These are phyloP conservation scores for Antheraea yamamai DNA, from an alignment of 2,888 invertebrate genomes.

Conservation along the genomic window DNA sequence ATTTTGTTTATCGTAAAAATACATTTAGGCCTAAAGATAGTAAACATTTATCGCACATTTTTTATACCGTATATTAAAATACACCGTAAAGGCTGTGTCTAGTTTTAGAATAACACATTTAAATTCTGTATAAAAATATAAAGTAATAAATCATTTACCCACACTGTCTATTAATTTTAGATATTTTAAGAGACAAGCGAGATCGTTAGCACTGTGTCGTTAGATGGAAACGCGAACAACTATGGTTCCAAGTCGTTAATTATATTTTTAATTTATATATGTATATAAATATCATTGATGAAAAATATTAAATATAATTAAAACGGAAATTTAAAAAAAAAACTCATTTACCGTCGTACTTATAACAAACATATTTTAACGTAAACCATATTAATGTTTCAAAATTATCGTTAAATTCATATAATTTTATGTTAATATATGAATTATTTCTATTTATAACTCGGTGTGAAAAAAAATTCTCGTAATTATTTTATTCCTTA, in stretches of 20 bases:
- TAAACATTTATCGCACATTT: neutral
- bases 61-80: neutral
- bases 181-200: neutral
- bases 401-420: no score
- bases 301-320: neutral
- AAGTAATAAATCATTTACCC: neutral
- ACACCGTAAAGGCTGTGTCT: neutral
- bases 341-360: neutral
- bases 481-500: neutral
- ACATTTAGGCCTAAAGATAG: neutral
- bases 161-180: neutral
- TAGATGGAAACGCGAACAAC: neutral
- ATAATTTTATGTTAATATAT: neutral
- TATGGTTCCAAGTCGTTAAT: slow-evolving; percentile 3
- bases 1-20: neutral
- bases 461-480: neutral
- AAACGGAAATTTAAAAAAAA: neutral
- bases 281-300: neutral
- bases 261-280: neutral
- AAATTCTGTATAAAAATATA: neutral
- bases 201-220: neutral
- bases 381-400: neutral
- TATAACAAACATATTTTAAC: neutral
- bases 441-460: neutral
- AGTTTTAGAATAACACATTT: neutral